Evolutionary conservation across 2,888 invertebrate genomes (phyloP), one percentile per base, ranked within the genome.

Genomic region (Eilema caniola): DNA sequence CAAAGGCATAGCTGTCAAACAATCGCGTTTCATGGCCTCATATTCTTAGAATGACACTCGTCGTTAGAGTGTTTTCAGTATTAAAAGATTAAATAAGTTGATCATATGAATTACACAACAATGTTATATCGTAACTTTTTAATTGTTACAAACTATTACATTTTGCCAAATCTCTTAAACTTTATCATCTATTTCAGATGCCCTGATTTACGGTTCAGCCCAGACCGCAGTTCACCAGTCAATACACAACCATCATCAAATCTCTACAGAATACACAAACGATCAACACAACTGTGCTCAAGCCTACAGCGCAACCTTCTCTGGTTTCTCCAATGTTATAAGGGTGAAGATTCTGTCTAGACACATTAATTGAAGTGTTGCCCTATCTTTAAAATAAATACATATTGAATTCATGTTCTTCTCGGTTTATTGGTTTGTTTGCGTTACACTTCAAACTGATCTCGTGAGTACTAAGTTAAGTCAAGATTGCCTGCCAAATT

Each of bases 191-290:
- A n/a, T 84, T 84, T 7, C 85, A 92, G 91, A 75, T 92, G 92
- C 72, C 92, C 92, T 68, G 92, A 91, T 71, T 69, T 92, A 53
- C 83, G 86, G 0, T 76, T 82, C 0, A 88, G 85, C 47, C 86
- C 88, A 24, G 90, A 89, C 24, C 76, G 86, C 20, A 73, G 70
- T 23, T n/a, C 61, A 20, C 66, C 74, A 33, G 66, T 70, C 24
- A 73, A 60, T 11, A 60, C 20, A 5, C 24, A 67, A 25, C 23
- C 47, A n/a, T n/a, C 25, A 24, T 25, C n/a, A 25, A 56, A 56
- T 41, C 28, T 41, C 0, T 65, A 62, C 25, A 3, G 20, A 20
- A 47, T 56, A 59, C 41, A 24, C 31, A 70, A 69, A 25, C 67
- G 70, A 5, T 28, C 63, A 4, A 28, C 3, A 16, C 24, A 62